Base-by-base conservation (phyloP, 1,140 invertebrate genomes). In the Macrosteles quadrilineatus region DNA sequence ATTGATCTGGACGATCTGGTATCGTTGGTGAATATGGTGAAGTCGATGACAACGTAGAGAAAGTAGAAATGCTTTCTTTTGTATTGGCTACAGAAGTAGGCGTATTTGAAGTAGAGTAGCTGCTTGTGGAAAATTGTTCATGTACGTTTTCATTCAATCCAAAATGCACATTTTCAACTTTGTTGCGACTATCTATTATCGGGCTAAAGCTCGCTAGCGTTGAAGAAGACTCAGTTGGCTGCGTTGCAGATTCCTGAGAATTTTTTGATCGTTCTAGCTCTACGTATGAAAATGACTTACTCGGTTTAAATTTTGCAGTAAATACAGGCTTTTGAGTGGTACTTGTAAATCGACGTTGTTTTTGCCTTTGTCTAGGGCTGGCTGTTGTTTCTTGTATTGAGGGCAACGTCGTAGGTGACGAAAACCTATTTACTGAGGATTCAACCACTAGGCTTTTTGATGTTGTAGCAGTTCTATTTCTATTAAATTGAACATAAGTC, bases 251-350 rank as follows among this genome's bases (percentile, higher is more conserved):
- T 14, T 68, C 71, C n/a, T 70, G 40, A 36, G 73, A 67, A 11
- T 27, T 66, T 57, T 23, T 47, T 29, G 57, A 25, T n/a, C 69
- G 67, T 27, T 73, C 70, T 1, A 73, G 63, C 59, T 73, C 72
- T 19, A 73, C 62, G 40, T 66, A 71, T 0, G 72, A 73, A 32
- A 71, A 73, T 12, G 47, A 40, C 40, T 71, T 73, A 30, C 53
- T 73, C 12, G 72, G 70, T 62, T 59, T 71, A 25, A 72, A 55
- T 70, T 71, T 73, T 17, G 70, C 50, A 57, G 67, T 74, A 67
- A 71, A 72, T 36, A 74, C 66, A 25, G 72, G 62, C 62, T 67
- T 72, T 32, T 43, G 25, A 14, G 59, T 71, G 17, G 29, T 70
- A 45, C 29, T 53, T 66, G 23, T 25, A 59, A 59, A 30, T 59